phyloP scores from a whole-genome alignment of 1,140 invertebrate species.

The Aphis craccivora region DNA sequence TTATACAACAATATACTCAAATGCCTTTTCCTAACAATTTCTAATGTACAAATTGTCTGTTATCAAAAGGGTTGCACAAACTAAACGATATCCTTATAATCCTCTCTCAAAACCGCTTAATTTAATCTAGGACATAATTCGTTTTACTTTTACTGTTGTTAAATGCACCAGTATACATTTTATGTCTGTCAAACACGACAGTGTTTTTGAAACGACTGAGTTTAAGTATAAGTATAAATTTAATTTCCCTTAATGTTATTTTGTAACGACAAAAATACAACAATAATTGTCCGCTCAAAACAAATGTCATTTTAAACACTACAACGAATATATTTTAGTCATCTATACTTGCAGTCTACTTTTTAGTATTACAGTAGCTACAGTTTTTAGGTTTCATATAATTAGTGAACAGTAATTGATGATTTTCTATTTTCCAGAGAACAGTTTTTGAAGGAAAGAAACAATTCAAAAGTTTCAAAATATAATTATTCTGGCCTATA shows the following conservation, averaged over 20 bases:
- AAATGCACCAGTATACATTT: background rate
- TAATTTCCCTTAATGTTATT: background rate
- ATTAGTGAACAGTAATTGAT: no score
- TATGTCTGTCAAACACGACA: background rate
- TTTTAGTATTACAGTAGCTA: no score
- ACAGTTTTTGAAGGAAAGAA: no score
- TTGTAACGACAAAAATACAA: background rate
- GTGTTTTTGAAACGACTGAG: background rate
- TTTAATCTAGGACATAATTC: background rate
- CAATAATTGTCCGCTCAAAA: background rate
- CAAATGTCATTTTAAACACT: no score
- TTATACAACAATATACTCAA: background rate
- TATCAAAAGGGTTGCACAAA: background rate
- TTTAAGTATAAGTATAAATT: background rate
- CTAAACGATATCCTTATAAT: constrained; percentile 41
- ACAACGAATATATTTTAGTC: no score
- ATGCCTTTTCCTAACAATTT: background rate
- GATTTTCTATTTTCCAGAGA: no score
- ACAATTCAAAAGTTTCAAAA: no score
- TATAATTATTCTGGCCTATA: no score
- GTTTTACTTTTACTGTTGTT: background rate
- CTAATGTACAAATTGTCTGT: background rate
- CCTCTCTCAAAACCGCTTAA: background rate
- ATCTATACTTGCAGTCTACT: no score
- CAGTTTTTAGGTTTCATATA: no score